These are phyloP conservation scores for Pterocles gutturalis DNA, from an alignment of 2,113 vertebrate species.

Conservation along the genomic window DNA sequence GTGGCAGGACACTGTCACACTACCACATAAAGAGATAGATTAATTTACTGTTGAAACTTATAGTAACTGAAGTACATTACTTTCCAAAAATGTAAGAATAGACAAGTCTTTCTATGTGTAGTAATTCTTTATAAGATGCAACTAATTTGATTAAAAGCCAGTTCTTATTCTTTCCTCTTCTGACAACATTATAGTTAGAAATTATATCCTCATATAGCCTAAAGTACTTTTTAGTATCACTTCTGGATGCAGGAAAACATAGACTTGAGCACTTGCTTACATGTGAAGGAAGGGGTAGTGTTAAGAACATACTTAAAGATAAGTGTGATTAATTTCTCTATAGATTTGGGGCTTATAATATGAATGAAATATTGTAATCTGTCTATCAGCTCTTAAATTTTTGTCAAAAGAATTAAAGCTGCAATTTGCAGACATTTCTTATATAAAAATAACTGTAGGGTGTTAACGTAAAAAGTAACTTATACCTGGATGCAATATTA, in stretches of 20 bases:
- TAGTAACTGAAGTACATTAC: background rate
- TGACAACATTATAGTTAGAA: background rate
- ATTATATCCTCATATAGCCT: background rate
- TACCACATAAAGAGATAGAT: background rate
- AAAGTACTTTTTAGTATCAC: background rate
- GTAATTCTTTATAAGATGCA: background rate
- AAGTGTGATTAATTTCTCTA: background rate
- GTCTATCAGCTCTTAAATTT: background rate
- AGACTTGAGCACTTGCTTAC: background rate
- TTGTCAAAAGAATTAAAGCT: background rate
- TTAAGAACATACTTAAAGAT: background rate
- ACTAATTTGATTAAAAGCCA: background rate
- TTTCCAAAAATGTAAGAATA: background rate
- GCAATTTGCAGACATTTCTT: background rate
- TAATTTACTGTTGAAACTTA: background rate
- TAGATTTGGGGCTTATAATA: background rate
- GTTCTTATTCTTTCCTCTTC: background rate
- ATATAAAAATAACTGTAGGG: background rate
- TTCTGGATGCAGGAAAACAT: background rate
- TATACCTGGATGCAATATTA: background rate
- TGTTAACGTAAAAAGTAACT: background rate
- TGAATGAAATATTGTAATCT: background rate
- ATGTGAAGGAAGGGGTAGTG: background rate
- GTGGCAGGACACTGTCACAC: background rate
- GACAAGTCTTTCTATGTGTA: background rate